Evolutionary conservation across 2,888 invertebrate genomes (phyloP), one percentile per base, ranked within the genome.

Genomic region (Oeneis ivallda): DNA sequence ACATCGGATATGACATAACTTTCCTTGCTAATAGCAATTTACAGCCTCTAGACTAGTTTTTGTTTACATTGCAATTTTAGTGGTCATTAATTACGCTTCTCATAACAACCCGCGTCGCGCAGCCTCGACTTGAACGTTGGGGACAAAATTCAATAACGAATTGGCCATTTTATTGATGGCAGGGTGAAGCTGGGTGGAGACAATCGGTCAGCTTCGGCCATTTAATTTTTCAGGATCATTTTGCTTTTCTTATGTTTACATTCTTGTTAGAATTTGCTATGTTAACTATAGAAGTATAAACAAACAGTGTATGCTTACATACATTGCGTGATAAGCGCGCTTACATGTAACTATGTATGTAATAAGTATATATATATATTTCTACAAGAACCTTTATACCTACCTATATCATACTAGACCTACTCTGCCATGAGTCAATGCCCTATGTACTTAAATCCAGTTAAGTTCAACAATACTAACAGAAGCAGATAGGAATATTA

Each of bases 151-250:
- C 92, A 89, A 90, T 91, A 92, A 86, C 86, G 91, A 91, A 89
- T 91, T 92, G 90, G 92, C 92, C 92, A 92, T 92, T 92, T 92
- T 92, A 92, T 92, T 90, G 92, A 92, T 90, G 90, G 87, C 86
- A 80, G 88, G 90, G 90, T 87, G 85, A 87, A 72, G 87, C 82
- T 89, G 90, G 91, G 89, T 85, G 89, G 89, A 88, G 90, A 88
- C 87, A 80, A 80, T 83, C 78, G 84, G 86, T 85, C 84, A 89
- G 86, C 86, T 89, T 87, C 86, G 86, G 89, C 86, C 87, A 89
- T 89, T 86, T 86, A 82, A 84, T 84, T 82, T 84, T 84, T 80
- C 76, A 75, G 75, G 75, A 78, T 79, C 77, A 79, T 74, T 75
- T 76, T 77, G 75, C 75, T 75, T 80, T 77, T 74, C 72, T 72